Percentiles rank a stretch among this genome's conserved stretches.
Evolutionary conservation across 2,797 vertebrate genomes (phyloP).

Genomic region (Mycteria americana): DNA sequence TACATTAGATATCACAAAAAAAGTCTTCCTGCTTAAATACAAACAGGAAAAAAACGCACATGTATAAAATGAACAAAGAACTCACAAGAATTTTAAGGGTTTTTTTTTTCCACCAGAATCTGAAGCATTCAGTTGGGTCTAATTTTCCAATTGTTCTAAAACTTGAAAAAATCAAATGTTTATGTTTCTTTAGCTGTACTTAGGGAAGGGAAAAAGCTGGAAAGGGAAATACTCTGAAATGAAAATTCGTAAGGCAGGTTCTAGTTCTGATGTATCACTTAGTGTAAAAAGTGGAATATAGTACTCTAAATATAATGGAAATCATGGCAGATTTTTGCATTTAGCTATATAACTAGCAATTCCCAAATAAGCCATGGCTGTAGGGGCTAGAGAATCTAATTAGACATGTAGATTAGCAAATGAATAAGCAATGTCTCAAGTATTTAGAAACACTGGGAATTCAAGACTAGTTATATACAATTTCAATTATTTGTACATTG

Average conservation of each 20-base stretch:
- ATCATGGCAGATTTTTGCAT: background rate
- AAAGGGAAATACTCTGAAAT: background rate
- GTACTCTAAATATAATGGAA: background rate
- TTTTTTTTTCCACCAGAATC: rapidly evolving
- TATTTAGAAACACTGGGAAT: background rate
- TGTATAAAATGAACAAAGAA: background rate
- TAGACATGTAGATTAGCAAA: background rate
- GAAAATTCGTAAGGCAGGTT: background rate
- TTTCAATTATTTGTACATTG: background rate
- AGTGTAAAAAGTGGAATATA: background rate
- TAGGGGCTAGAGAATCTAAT: background rate
- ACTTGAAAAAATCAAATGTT: background rate
- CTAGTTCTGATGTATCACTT: background rate
- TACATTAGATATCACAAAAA: background rate
- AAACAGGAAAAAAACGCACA: background rate
- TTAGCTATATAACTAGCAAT: background rate
- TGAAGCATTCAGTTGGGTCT: background rate
- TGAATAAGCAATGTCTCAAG: background rate
- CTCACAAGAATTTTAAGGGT: background rate
- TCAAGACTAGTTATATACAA: background rate
- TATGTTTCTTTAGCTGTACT: background rate
- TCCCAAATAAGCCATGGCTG: background rate
- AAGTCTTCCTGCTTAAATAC: background rate
- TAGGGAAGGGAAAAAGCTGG: background rate
- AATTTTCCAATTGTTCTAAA: background rate